Conservation (phyloP, 1,140 invertebrate species). For the Scylla paramamosain region DNA sequence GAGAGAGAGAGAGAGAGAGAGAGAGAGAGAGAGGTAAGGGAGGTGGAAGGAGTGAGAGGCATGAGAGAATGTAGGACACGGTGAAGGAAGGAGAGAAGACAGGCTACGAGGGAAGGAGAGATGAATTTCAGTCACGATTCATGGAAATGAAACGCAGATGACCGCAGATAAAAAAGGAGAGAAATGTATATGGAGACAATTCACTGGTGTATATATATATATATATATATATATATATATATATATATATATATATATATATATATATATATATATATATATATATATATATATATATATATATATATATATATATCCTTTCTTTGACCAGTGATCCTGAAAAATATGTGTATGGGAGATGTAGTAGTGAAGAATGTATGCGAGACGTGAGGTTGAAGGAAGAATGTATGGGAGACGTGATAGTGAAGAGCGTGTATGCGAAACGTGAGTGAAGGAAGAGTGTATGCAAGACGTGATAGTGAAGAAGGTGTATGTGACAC, state of each 20-base stretch:
- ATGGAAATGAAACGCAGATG: neutral
- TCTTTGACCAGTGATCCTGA: no score
- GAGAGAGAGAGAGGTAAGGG: neutral
- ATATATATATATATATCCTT: neutral
- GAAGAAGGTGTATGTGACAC: no score
- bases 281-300: constrained; percentile 32
- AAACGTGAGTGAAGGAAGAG: no score
- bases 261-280: constrained; percentile 32
- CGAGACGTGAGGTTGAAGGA: no score
- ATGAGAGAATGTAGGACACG: neutral
- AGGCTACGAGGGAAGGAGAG: neutral
- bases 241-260: constrained; percentile 32
- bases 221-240: constrained; percentile 32
- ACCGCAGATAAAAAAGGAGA: neutral
- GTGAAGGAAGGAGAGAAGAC: neutral
- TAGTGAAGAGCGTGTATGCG: no score
- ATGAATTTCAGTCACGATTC: no score
- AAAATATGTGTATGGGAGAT: no score
- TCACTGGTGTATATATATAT: neutral
- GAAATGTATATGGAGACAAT: neutral
- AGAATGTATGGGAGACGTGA: no score
- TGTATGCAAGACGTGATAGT: no score
- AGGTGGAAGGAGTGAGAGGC: neutral
- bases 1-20: neutral
- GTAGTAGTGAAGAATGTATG: no score